Percentiles rank a stretch among this genome's conserved stretches.
These are phyloP conservation scores for Alfaro cultratus DNA, from an alignment of 2,797 vertebrate species.

Conservation along the genomic window DNA sequence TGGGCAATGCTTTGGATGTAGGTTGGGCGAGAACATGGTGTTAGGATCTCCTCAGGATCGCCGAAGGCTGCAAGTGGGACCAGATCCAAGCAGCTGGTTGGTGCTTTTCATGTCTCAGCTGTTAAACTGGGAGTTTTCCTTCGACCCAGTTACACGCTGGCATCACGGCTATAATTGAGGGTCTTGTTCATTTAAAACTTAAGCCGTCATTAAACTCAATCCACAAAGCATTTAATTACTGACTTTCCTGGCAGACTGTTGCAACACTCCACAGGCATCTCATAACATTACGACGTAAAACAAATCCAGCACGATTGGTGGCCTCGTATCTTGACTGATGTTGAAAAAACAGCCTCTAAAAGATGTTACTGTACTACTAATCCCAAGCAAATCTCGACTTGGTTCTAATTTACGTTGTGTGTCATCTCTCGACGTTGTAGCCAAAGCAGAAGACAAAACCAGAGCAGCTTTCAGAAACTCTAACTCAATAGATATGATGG, in stretches of 20 bases:
- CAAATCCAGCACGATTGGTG: constrained; percentile 13
- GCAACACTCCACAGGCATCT: constrained; percentile 25
- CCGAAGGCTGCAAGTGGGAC: constrained; percentile 63
- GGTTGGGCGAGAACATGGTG: constrained; percentile 50
- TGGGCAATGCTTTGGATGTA: constrained; percentile 41
- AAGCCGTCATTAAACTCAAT: constrained; percentile 39
- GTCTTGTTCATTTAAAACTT: constrained; percentile 25
- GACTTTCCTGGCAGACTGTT: constrained; percentile 28
- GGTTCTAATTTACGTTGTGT: constrained; percentile 2
- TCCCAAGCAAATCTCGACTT: constrained; percentile 1
- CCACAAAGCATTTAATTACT: constrained; percentile 55
- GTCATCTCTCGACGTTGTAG: constrained; percentile 77
- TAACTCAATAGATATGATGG: constrained; percentile 82
- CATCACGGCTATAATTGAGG: constrained; percentile 41
- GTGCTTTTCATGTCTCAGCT: background rate
- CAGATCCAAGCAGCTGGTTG: constrained; percentile 69
- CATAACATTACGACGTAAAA: constrained; percentile 18
- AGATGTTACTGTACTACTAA: background rate
- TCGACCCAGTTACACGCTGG: background rate
- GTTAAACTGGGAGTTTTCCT: constrained; percentile 27
- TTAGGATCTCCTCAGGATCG: background rate
- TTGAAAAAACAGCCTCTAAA: constrained; percentile 11
- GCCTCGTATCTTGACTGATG: background rate
- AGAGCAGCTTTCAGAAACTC: constrained; percentile 76
- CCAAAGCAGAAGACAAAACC: constrained; percentile 86